Evolutionary conservation across 2,797 vertebrate genomes (phyloP), one percentile per base, ranked within the genome.

Genomic region (Tokudaia muenninki): DNA sequence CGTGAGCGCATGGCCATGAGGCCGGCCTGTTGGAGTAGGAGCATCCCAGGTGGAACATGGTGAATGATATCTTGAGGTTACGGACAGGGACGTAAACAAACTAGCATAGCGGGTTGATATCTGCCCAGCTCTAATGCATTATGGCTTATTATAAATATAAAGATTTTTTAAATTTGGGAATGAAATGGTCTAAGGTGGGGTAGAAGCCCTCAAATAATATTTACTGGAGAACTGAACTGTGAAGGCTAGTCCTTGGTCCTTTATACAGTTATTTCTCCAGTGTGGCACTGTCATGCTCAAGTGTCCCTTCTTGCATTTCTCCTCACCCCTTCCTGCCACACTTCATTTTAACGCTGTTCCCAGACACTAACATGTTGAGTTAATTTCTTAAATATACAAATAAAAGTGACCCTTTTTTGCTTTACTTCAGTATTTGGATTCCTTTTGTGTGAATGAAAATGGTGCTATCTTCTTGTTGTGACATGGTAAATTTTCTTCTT

Each of bases 331-430:
- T 59, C 47, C 16, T 19, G 57, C 19, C 55, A 57, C 22, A 44
- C 63, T 29, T 72, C 57, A 92, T 83, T 79, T 90, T 75, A 70
- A 87, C 22, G 29, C 13, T 92, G 67, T 1, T 95, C 52, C 79
- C 61, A 0, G 87, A 80, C 63, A 92, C 55, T 21, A 87, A 77
- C 44, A 79, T 92, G 81, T 90, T 52, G 26, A 87, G 84, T 80
- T 83, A 57, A 89, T 70, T 92, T 90, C 44, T 92, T 87, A 81
- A 86, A 91, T 75, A 52, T 29, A 88, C 26, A 29, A 57, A 65
- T 41, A 65, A 78, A 88, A 55, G 24, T 29, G 77, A 90, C 11
- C 9, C 21, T 67, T 79, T 79, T 59, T 70, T 19, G 82, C 74
- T 61, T 47, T 91, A 86, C 47, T 93, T 88, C 55, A 86, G 13